Evolutionary conservation across 2,113 vertebrate genomes (phyloP).

Genomic region (Callithrix jacchus): DNA sequence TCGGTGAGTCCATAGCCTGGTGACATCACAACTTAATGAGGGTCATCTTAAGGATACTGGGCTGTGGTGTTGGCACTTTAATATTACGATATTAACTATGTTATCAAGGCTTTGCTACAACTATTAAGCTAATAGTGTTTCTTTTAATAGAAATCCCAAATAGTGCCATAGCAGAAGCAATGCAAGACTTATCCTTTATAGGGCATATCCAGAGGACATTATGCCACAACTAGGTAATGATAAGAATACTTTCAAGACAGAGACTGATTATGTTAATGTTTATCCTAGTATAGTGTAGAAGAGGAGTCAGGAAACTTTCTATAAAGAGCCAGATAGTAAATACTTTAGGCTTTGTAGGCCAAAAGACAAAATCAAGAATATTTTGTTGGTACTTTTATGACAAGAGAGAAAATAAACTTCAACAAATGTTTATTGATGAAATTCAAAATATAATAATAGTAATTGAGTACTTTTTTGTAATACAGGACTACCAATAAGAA

Average conservation of each 20-base stretch:
- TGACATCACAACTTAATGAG: slow-evolving; percentile 55
- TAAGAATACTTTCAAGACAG: slow-evolving; percentile 53
- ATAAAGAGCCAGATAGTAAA: background rate
- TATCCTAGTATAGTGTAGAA: background rate
- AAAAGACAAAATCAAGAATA: slow-evolving; percentile 32
- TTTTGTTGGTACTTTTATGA: slow-evolving; percentile 46
- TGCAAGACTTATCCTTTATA: slow-evolving; percentile 49
- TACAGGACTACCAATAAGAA: slow-evolving; percentile 26
- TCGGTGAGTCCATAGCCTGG: slow-evolving; percentile 24
- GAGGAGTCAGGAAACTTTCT: background rate
- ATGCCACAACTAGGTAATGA: slow-evolving; percentile 13
- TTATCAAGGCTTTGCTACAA: slow-evolving; percentile 40
- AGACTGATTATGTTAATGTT: slow-evolving; percentile 36
- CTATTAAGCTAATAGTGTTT: slow-evolving; percentile 57
- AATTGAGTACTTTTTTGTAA: background rate
- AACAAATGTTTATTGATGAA: slow-evolving; percentile 35
- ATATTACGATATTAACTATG: slow-evolving; percentile 32
- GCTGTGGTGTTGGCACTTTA: slow-evolving; percentile 38
- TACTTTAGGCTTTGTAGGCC: slow-evolving; percentile 10
- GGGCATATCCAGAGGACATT: slow-evolving; percentile 2
- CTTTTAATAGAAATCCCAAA: slow-evolving; percentile 54
- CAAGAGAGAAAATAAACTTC: slow-evolving; percentile 46
- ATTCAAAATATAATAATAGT: slow-evolving; percentile 26
- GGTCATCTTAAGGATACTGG: slow-evolving; percentile 33
- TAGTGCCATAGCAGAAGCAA: slow-evolving; percentile 37